Evolutionary conservation across 2,797 vertebrate species (phyloP).

Genomic region (Ataeniobius toweri): DNA sequence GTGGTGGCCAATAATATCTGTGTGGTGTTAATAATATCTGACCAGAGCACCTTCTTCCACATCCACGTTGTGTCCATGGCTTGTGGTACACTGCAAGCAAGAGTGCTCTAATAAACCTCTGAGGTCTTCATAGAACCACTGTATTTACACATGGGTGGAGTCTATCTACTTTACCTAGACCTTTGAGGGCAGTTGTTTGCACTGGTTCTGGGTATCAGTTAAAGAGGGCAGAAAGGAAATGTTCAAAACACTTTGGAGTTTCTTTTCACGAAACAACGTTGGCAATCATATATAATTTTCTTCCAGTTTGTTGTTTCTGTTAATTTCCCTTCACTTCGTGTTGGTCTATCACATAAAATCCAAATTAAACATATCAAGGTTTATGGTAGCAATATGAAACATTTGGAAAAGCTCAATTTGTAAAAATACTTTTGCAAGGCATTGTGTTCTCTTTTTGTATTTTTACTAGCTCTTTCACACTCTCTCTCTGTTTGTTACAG

Average conservation of each 20-base stretch:
- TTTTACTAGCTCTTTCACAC: conserved; percentile 7
- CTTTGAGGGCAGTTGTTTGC: background rate
- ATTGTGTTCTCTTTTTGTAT: background rate
- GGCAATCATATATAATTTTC: background rate
- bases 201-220: background rate
- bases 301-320: background rate
- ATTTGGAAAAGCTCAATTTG: background rate
- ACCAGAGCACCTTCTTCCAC: background rate
- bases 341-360: background rate
- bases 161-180: too few species aligned
- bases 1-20: too few species aligned
- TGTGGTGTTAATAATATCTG: background rate
- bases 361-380: background rate
- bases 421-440: background rate
- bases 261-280: background rate
- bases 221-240: background rate
- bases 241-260: background rate
- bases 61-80: background rate
- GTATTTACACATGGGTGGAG: too few species aligned
- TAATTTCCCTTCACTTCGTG: background rate
- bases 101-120: background rate
- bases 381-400: background rate
- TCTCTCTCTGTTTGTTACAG: conserved; percentile 37
- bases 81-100: background rate
- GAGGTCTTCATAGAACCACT: too few species aligned